Conservation (phyloP, 2,888 invertebrate species). For the Artemia sp. region DNA sequence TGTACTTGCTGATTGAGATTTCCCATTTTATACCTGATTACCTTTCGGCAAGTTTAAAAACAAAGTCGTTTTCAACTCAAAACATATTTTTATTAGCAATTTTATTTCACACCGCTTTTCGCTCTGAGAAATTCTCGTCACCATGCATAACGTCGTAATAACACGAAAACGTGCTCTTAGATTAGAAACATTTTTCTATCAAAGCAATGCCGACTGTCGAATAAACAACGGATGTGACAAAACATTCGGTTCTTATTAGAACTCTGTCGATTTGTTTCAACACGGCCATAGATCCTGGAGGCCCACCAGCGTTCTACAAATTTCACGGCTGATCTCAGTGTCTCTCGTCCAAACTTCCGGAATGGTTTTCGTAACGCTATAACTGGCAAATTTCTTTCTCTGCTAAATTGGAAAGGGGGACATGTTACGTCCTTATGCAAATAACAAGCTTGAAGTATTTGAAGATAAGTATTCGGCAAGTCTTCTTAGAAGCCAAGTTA, state of each 20-base stretch:
- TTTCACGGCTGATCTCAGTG: slow-evolving; percentile 1
- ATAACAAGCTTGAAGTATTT: background rate
- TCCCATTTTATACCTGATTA: no score
- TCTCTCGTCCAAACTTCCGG: background rate
- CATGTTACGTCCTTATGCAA: no score
- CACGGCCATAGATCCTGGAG: slow-evolving; percentile 7
- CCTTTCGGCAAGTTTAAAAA: no score
- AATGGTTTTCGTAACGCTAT: background rate
- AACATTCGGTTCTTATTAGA: slow-evolving; percentile 13
- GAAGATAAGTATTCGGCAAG: slow-evolving; percentile 2
- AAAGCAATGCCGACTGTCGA: background rate
- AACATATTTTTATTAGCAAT: no score
- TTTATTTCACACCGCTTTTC: no score
- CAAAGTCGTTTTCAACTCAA: no score
- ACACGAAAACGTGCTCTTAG: slow-evolving; percentile 9
- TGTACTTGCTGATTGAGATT: no score
- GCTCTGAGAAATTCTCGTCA: background rate
- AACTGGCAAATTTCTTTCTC: no score
- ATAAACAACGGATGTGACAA: slow-evolving; percentile 14
- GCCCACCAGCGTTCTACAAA: background rate
- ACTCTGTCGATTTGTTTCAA: slow-evolving; percentile 14
- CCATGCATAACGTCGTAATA: background rate
- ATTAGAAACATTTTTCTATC: slow-evolving; percentile 12
- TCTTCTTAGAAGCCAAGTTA: background rate
- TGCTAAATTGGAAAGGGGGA: no score